phyloP scores from a whole-genome alignment of 2,888 invertebrate species.

The Dolomedes plantarius region DNA sequence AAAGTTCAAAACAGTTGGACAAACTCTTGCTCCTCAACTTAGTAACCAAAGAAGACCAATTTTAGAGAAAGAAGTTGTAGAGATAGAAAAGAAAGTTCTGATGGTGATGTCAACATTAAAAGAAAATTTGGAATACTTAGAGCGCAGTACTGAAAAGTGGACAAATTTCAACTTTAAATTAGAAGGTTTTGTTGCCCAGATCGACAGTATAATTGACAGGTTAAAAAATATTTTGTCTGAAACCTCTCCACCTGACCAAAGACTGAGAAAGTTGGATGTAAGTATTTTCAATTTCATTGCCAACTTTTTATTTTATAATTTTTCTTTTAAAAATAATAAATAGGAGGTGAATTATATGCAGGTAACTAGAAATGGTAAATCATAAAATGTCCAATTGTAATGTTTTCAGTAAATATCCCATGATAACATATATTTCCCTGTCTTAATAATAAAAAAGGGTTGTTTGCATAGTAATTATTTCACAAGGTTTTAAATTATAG shows the following conservation, averaged over 20 bases:
- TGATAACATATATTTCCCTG: no score
- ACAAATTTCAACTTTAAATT: constrained; percentile 86
- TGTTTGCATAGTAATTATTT: no score
- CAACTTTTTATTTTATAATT: no score
- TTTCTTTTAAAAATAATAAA: no score
- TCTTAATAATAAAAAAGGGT: no score
- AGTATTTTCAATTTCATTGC: no score
- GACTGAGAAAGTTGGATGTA: constrained; percentile 56
- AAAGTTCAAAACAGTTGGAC: constrained; percentile 84
- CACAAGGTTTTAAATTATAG: no score
- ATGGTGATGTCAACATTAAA: constrained; percentile 88
- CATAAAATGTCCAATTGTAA: no score
- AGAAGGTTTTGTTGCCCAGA: constrained; percentile 87
- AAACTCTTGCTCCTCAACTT: constrained; percentile 83
- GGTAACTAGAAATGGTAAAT: no score
- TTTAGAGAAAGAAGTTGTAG: constrained; percentile 84
- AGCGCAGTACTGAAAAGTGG: constrained; percentile 89
- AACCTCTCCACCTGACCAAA: constrained; percentile 42
- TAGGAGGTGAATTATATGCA: no score
- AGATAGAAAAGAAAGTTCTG: constrained; percentile 85
- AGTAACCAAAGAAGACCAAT: constrained; percentile 84
- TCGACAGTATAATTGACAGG: constrained; percentile 85
- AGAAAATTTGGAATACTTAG: constrained; percentile 86
- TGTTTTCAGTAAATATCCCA: no score
- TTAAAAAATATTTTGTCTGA: constrained; percentile 81